These are phyloP conservation scores for Apamea monoglypha DNA, from an alignment of 2,888 invertebrate species.

Conservation along the genomic window DNA sequence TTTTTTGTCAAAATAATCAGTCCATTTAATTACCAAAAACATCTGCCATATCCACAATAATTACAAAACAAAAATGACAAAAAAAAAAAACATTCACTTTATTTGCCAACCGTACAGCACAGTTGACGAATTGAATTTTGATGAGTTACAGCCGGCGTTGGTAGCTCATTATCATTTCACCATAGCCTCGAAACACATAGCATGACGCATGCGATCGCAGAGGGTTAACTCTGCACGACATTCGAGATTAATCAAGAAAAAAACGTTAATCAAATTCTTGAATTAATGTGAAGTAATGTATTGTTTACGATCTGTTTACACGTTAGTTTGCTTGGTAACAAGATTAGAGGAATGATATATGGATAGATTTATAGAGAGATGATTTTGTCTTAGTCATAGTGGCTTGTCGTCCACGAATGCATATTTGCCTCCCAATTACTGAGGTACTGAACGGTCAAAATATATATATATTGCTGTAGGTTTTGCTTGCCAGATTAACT, in stretches of 20 bases:
- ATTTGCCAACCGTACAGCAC: slow-evolving; percentile 75
- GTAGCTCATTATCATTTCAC: slow-evolving; percentile 84
- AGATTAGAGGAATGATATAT: slow-evolving; percentile 4
- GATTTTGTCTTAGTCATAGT: background rate
- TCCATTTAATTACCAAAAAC: slow-evolving; percentile 18
- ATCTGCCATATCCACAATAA: slow-evolving; percentile 20
- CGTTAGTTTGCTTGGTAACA: slow-evolving; percentile 27
- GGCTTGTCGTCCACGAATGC: too few species aligned
- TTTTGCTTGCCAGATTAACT: too few species aligned
- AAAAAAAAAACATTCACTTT: slow-evolving; percentile 37
- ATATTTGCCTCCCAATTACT: too few species aligned
- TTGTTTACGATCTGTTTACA: slow-evolving; percentile 36
- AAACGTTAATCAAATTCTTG: slow-evolving; percentile 11
- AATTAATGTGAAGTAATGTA: background rate
- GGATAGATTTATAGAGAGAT: background rate
- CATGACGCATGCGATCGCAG: slow-evolving; percentile 48
- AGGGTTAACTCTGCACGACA: slow-evolving; percentile 35
- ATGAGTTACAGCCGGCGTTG: slow-evolving; percentile 82
- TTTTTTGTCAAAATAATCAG: background rate
- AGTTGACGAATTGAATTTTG: slow-evolving; percentile 89
- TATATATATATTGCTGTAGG: too few species aligned
- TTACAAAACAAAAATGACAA: background rate
- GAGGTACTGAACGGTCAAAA: too few species aligned
- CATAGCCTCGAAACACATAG: slow-evolving; percentile 69
- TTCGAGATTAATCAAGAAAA: slow-evolving; percentile 28